Conservation (phyloP, 2,113 vertebrate genomes). For the Calypte anna region DNA sequence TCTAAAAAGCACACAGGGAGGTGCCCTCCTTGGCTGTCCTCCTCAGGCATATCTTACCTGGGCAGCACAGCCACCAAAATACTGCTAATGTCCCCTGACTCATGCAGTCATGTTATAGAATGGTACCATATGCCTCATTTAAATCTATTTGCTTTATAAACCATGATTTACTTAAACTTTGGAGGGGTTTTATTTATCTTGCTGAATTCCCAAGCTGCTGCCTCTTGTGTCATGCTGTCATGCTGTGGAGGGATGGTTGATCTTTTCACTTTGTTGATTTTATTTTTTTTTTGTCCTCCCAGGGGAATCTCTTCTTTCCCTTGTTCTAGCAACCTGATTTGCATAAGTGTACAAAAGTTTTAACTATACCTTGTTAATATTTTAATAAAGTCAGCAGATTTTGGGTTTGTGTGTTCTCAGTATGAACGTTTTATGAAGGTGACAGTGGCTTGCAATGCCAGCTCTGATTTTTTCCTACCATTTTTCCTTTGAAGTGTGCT, state of each 20-base stretch:
- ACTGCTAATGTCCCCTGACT: neutral
- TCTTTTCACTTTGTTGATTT: constrained; percentile 76
- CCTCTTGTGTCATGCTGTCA: constrained; percentile 69
- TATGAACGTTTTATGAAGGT: constrained; percentile 1
- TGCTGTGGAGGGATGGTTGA: constrained; percentile 67
- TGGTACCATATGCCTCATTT: neutral
- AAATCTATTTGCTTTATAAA: constrained; percentile 37
- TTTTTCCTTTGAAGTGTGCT: constrained; percentile 18
- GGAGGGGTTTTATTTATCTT: constrained; percentile 73
- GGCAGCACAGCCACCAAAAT: neutral
- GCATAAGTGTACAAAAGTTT: constrained; percentile 63
- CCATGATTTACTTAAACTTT: constrained; percentile 75
- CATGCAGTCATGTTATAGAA: neutral
- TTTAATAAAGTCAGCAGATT: constrained; percentile 77
- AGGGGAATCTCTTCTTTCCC: constrained; percentile 50
- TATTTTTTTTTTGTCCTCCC: constrained; percentile 65
- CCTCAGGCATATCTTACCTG: neutral
- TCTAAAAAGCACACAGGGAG: neutral
- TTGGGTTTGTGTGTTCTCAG: neutral
- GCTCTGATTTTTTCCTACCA: neutral
- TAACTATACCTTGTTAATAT: constrained; percentile 73
- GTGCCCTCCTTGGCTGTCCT: neutral
- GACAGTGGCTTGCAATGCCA: neutral
- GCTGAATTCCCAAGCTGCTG: constrained; percentile 48
- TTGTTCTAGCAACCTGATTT: constrained; percentile 20